phyloP scores from a whole-genome alignment of 1,140 invertebrate genomes.

The Conus ventricosus region DNA sequence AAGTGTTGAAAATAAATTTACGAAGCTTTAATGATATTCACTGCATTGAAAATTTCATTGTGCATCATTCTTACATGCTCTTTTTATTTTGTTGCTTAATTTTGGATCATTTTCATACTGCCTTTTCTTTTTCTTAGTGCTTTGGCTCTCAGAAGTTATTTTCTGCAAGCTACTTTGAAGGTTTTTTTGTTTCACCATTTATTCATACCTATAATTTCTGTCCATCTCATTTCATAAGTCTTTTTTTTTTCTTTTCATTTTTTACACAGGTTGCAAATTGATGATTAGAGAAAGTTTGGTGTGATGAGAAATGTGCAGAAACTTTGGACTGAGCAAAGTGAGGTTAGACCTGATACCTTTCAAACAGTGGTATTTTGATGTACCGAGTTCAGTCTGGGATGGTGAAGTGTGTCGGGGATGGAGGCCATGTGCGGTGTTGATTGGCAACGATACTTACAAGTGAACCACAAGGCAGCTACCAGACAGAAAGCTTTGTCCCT shows the following conservation, averaged over 20 bases:
- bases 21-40: background rate
- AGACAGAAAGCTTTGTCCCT: constrained; percentile 11
- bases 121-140: too few relatives aligned
- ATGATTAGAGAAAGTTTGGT: background rate
- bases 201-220: too few relatives aligned
- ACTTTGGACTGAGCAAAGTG: background rate
- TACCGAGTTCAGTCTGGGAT: background rate
- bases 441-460: constrained; percentile 26
- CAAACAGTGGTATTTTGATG: background rate
- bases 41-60: too few relatives aligned
- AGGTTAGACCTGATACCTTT: background rate
- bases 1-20: background rate
- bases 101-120: too few relatives aligned
- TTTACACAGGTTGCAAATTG: too few relatives aligned
- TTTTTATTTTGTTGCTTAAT: too few relatives aligned
- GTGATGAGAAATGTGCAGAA: background rate
- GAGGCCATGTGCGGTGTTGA: constrained; percentile 1
- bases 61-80: too few relatives aligned
- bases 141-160: too few relatives aligned
- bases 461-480: constrained; percentile 32
- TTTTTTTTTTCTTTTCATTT: too few relatives aligned
- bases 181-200: too few relatives aligned
- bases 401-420: background rate
- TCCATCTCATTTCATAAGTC: too few relatives aligned
- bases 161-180: too few relatives aligned